phyloP scores from a whole-genome alignment of 2,888 invertebrate genomes.

The Oligia latruncula region DNA sequence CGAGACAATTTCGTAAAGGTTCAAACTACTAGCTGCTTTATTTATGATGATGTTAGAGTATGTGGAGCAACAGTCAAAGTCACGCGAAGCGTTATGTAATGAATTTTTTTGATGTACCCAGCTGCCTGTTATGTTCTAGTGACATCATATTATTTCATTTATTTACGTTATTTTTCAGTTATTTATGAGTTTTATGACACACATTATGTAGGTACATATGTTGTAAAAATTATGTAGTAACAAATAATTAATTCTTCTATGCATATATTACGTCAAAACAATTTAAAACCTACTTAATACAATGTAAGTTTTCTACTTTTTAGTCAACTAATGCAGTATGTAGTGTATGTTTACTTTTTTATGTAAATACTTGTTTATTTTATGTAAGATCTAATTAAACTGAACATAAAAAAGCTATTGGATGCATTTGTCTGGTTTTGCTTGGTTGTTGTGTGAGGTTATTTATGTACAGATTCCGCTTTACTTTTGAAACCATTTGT shows the following conservation, averaged over 20 bases:
- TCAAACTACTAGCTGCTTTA: constrained; percentile 10
- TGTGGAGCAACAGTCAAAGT: constrained; percentile 51
- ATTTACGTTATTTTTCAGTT: neutral
- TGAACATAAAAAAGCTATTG: constrained; percentile 23
- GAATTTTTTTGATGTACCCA: constrained; percentile 16
- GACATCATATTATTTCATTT: neutral
- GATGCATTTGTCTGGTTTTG: constrained; percentile 1
- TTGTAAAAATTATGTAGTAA: neutral
- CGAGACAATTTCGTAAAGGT: constrained; percentile 12
- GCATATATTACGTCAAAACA: constrained; percentile 23
- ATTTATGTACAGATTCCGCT: constrained; percentile 13
- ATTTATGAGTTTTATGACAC: neutral
- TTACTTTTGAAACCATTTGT: constrained; percentile 29
- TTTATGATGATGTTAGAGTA: constrained; percentile 7
- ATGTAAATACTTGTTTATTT: constrained; percentile 52
- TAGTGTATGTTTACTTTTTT: constrained; percentile 39
- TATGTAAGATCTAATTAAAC: constrained; percentile 51
- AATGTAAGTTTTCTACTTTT: constrained; percentile 28
- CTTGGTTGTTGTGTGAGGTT: constrained; percentile 8
- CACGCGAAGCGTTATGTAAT: constrained; percentile 45
- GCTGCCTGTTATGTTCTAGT: neutral
- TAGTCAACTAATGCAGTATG: constrained; percentile 14
- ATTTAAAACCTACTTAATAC: neutral
- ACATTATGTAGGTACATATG: neutral
- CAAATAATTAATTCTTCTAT: neutral